Evolutionary conservation across 2,888 invertebrate species (phyloP).

Genomic region (Campopleginae sp.): DNA sequence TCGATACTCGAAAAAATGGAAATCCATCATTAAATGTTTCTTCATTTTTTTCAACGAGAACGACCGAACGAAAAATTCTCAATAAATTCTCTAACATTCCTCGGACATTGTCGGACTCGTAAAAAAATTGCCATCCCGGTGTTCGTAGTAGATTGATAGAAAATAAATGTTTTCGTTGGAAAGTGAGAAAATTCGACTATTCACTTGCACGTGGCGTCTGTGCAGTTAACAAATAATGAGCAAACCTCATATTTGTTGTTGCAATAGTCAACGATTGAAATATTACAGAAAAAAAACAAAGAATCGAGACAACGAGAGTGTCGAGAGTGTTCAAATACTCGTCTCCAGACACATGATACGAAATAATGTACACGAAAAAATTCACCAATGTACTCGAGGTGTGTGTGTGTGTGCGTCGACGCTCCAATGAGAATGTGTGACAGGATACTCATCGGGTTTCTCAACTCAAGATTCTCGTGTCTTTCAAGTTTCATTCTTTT

Average conservation of each 20-base stretch:
- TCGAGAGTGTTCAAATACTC: background rate
- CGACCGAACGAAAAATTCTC: too few relatives aligned
- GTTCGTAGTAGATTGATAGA: background rate
- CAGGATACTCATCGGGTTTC: constrained; percentile 59
- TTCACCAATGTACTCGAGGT: background rate
- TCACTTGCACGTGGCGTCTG: background rate
- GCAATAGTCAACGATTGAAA: background rate
- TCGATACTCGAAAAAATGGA: too few relatives aligned
- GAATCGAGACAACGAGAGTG: background rate
- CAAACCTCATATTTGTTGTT: background rate
- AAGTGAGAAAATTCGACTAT: background rate
- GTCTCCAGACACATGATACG: background rate
- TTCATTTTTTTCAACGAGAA: too few relatives aligned
- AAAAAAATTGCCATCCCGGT: background rate
- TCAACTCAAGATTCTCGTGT: constrained; percentile 53
- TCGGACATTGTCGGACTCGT: too few relatives aligned
- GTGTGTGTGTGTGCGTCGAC: background rate
- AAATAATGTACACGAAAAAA: background rate
- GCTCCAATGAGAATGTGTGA: constrained; percentile 52
- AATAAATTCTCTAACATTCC: too few relatives aligned
- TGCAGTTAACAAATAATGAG: background rate
- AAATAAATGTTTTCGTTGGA: background rate
- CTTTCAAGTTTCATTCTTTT: constrained; percentile 22
- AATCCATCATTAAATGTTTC: too few relatives aligned
- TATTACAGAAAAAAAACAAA: background rate